These are phyloP conservation scores for Aptenodytes forsteri DNA, from an alignment of 2,113 vertebrate species.

Conservation along the genomic window DNA sequence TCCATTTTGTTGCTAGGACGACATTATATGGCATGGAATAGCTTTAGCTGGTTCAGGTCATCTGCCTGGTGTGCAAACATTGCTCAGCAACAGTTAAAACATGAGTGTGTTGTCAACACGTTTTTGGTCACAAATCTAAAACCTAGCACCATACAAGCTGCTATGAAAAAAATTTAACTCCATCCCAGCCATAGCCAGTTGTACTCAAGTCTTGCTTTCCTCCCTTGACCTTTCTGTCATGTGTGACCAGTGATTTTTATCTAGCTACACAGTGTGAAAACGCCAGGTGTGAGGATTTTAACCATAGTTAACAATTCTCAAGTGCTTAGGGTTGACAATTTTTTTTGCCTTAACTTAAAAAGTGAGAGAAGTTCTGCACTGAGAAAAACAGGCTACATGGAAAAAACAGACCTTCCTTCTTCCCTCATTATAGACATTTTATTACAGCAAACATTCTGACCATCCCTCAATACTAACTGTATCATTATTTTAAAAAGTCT, in stretches of 20 bases:
- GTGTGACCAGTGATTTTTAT: background rate
- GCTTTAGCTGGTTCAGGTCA: background rate
- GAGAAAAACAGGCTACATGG: background rate
- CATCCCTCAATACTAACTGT: background rate
- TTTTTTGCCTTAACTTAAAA: background rate
- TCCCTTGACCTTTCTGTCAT: background rate
- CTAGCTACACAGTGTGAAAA: background rate
- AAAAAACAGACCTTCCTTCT: background rate
- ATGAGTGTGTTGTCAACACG: background rate
- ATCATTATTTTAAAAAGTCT: background rate
- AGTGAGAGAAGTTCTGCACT: background rate
- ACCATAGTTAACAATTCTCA: background rate
- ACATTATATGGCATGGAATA: rapidly evolving
- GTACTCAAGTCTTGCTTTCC: background rate
- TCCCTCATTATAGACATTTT: background rate
- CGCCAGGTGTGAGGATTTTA: background rate
- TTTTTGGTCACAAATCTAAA: background rate
- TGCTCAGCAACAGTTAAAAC: background rate
- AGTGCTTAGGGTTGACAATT: background rate
- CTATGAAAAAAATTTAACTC: background rate
- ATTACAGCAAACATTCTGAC: background rate
- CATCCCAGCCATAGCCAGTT: background rate
- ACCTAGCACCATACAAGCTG: background rate
- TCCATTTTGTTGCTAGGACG: background rate
- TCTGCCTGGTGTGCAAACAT: background rate